These are phyloP conservation scores for Ennomos erosarius DNA, from an alignment of 2,888 invertebrate species.

Conservation along the genomic window DNA sequence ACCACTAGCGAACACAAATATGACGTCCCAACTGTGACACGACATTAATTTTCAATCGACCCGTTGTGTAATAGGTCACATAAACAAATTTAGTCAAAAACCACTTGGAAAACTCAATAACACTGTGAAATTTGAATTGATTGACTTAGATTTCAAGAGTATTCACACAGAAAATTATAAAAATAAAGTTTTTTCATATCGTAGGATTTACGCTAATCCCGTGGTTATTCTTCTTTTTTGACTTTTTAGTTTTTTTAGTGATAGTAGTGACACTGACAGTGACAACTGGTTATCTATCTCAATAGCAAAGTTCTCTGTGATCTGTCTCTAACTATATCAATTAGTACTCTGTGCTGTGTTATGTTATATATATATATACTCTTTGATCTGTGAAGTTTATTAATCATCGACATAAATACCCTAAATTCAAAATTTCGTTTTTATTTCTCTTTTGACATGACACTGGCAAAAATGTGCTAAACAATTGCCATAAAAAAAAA, in stretches of 20 bases:
- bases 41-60: constrained; percentile 56
- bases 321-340: too few relatives aligned
- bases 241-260: background rate
- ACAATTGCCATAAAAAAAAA: too few relatives aligned
- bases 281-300: too few relatives aligned
- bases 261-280: too few relatives aligned
- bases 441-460: too few relatives aligned
- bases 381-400: too few relatives aligned
- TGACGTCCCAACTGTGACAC: constrained; percentile 65
- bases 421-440: too few relatives aligned
- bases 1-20: constrained; percentile 40
- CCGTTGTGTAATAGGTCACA: constrained; percentile 56
- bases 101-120: constrained; percentile 1
- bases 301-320: too few relatives aligned
- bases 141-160: constrained; percentile 33
- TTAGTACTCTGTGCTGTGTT: too few relatives aligned
- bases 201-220: constrained; percentile 60
- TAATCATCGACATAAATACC: too few relatives aligned
- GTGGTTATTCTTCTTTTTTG: constrained; percentile 43
- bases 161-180: constrained; percentile 55
- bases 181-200: constrained; percentile 66
- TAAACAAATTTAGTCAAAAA: background rate
- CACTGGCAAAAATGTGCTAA: too few relatives aligned
- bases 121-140: constrained; percentile 12
- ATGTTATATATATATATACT: too few relatives aligned